Evolutionary conservation across 2,797 vertebrate genomes (phyloP).

Genomic region (Syngnathus acus): DNA sequence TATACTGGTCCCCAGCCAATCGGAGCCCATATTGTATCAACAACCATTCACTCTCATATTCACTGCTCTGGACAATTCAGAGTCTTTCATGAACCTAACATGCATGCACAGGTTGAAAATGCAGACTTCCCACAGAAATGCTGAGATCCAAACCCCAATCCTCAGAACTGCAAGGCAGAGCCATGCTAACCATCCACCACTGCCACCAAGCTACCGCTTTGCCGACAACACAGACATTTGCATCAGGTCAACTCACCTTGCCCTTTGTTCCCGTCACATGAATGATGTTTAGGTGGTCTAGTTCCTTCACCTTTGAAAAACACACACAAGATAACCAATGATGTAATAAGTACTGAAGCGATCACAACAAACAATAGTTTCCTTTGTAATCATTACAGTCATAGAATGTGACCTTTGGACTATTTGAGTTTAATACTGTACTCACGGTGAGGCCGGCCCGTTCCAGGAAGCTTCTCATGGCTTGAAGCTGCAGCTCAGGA

Average conservation of each 20-base stretch:
- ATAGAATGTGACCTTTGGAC: constrained; percentile 1
- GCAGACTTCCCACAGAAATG: too few relatives aligned
- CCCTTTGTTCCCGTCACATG: constrained; percentile 95
- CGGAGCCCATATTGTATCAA: too few relatives aligned
- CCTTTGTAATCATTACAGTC: background rate
- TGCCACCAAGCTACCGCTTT: too few relatives aligned
- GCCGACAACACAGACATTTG: background rate
- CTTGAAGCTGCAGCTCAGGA: constrained; percentile 76
- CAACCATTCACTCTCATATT: too few relatives aligned
- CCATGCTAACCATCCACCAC: too few relatives aligned
- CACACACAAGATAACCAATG: constrained; percentile 4
- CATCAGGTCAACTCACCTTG: constrained; percentile 73
- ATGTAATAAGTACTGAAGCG: background rate
- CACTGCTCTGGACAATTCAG: too few relatives aligned
- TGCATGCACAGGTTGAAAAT: too few relatives aligned
- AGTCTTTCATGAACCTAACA: too few relatives aligned
- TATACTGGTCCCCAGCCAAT: too few relatives aligned
- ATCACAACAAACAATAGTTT: background rate
- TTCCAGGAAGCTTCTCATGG: constrained; percentile 79
- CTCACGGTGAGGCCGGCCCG: constrained; percentile 78
- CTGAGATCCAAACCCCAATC: too few relatives aligned
- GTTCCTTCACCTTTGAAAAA: constrained; percentile 76
- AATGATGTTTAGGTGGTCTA: constrained; percentile 87
- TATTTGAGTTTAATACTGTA: background rate
- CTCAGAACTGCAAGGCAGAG: too few relatives aligned